Conservation (phyloP, 2,797 vertebrate genomes). For the Gallinago solitaria region DNA sequence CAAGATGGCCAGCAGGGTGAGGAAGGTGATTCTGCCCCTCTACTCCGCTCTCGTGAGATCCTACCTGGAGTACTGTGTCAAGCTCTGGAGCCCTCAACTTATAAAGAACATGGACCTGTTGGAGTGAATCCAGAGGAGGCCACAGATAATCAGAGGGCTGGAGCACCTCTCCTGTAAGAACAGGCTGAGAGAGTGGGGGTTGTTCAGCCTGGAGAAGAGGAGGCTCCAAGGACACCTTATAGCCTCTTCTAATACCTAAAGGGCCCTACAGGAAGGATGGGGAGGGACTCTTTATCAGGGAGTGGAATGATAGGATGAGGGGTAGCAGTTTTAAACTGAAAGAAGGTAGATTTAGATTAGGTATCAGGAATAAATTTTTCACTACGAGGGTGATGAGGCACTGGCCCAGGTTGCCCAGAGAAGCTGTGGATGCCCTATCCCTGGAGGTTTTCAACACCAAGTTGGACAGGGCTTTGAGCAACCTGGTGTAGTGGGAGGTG, state of each 20-base stretch:
- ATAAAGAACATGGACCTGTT: neutral
- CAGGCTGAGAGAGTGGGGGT: neutral
- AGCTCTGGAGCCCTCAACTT: neutral
- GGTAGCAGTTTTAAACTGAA: neutral
- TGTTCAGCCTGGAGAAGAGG: neutral
- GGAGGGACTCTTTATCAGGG: neutral
- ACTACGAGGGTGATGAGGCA: neutral
- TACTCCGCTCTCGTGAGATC: neutral
- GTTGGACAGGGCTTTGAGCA: neutral
- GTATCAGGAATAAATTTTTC: neutral
- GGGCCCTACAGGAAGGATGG: neutral
- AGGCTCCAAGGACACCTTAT: neutral
- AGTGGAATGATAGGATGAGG: neutral
- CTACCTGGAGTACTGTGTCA: neutral
- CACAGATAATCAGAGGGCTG: neutral
- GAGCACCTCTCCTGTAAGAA: neutral
- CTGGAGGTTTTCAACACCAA: neutral
- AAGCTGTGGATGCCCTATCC: neutral
- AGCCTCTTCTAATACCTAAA: neutral
- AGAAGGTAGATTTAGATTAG: neutral
- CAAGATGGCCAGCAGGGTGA: rapidly evolving
- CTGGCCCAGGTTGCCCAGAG: neutral
- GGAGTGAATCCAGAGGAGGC: neutral
- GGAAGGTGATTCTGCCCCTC: neutral
- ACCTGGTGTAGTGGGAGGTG: neutral